Base-by-base conservation (phyloP, 2,888 invertebrate species). In the Iphiclides podalirius region DNA sequence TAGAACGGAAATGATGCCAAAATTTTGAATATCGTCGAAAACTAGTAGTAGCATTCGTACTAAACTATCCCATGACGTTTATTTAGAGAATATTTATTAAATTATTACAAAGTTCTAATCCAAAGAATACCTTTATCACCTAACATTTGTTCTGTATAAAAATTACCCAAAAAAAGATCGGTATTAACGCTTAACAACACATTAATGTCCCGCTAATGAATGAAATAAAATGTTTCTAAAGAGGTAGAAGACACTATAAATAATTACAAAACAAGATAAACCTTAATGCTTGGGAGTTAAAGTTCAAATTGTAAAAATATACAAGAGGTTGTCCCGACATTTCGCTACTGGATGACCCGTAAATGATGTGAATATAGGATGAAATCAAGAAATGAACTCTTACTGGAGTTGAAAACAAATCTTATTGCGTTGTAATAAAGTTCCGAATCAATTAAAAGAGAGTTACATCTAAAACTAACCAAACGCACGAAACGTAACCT, bases 331-430 rank as follows among this genome's bases (percentile, higher is more conserved):
- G 42, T 68, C 69, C 67, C 59, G 62, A 52, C 66, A 55, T 66
- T 69, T 70, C 43, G 35, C 45, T 31, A 23, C 36, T 45, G 52
- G 52, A 52, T 55, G 52, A 52, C 35, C 58, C 59, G 63, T 72
- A 79, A 79, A 81, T 69, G 74, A 79, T 75, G 74, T 70, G 74
- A 74, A 75, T 72, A 74, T 72, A 69, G 71, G 75, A 76, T 70
- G 67, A 79, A 77, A 77, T 78, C 75, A 76, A 70, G 72, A 73
- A 74, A 73, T 69, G 66, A 71, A 69, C 60, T 61, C 44, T 15
- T 9, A 31, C 13, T 11, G 37, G 15, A 49, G n/a, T 31, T 26
- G 42, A 57, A 52, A 55, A 54, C 42, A 47, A 53, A 39, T 52
- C 43, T 51, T 62, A 48, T 52, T 14, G 12, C 49, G 13, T 39